Conservation (phyloP, 2,888 invertebrate species). For the Pardosa pseudoannulata region DNA sequence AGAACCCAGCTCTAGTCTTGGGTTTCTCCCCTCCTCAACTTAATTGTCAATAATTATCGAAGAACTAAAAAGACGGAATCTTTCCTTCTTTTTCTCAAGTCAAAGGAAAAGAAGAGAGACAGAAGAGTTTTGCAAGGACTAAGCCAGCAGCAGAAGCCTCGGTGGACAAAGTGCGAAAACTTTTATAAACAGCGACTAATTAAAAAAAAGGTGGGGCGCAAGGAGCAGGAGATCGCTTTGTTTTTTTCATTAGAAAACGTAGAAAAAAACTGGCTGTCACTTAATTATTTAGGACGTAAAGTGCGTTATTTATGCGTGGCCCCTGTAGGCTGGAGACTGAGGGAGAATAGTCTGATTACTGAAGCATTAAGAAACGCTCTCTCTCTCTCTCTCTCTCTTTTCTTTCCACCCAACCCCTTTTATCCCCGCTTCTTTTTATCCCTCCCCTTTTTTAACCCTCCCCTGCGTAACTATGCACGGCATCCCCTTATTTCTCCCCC, state of each 20-base stretch:
- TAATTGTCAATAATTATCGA: constrained; percentile 73
- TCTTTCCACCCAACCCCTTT: constrained; percentile 59
- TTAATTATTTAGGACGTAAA: constrained; percentile 73
- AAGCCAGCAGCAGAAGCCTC: constrained; percentile 65
- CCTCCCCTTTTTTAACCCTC: constrained; percentile 70
- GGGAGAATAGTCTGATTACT: constrained; percentile 73
- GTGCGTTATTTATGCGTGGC: constrained; percentile 73
- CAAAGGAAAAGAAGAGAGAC: constrained; percentile 46
- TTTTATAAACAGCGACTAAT: constrained; percentile 73
- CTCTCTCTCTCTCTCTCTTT: constrained; percentile 48
- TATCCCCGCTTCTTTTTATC: constrained; percentile 66
- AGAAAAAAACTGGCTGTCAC: constrained; percentile 70
- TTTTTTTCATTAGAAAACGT: constrained; percentile 70
- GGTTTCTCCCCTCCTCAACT: constrained; percentile 69
- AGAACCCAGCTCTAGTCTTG: constrained; percentile 47
- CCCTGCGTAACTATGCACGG: constrained; percentile 63
- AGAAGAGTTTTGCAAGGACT: constrained; percentile 46
- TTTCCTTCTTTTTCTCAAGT: constrained; percentile 40
- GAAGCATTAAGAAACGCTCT: constrained; percentile 73
- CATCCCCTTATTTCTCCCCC: constrained; percentile 33
- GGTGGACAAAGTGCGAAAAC: constrained; percentile 70
- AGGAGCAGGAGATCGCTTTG: constrained; percentile 71
- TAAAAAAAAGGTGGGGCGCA: constrained; percentile 69
- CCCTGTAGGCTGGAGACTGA: constrained; percentile 69
- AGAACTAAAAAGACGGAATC: constrained; percentile 64